Conservation (phyloP, 2,113 vertebrate genomes). For the Dromas ardeola region DNA sequence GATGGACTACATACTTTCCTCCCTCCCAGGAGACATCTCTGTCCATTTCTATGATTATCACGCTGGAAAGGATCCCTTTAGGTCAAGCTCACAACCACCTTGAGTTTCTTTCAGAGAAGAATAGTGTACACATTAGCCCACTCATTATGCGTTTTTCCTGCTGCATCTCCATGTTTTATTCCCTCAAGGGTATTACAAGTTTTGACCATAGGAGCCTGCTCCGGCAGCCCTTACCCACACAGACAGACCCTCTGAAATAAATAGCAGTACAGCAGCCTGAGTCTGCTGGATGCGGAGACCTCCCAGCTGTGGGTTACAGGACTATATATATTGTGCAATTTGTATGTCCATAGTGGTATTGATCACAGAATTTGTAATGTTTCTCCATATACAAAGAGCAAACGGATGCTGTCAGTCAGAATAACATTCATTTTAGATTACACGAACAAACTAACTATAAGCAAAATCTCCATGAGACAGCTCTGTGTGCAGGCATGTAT, state of each 20-base stretch:
- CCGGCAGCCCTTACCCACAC: background rate
- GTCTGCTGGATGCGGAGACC: background rate
- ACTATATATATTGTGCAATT: background rate
- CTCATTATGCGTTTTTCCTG: background rate
- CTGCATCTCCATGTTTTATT: background rate
- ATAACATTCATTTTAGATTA: slow-evolving; percentile 18
- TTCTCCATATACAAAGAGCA: slow-evolving; percentile 34
- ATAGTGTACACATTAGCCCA: background rate
- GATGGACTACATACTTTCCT: background rate
- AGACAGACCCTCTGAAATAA: background rate
- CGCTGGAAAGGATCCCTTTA: background rate
- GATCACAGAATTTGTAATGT: slow-evolving; percentile 25
- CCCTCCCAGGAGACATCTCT: background rate
- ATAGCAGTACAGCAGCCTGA: background rate
- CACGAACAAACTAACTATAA: background rate
- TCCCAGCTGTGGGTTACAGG: background rate
- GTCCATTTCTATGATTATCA: background rate
- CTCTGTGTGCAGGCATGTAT: background rate
- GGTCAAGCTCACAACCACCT: slow-evolving; percentile 5
- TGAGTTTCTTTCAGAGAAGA: background rate
- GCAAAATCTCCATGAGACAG: background rate
- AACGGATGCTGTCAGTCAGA: slow-evolving; percentile 36
- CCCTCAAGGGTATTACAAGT: background rate
- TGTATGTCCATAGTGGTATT: background rate
- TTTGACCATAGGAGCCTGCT: background rate